Conservation (phyloP, 2,113 vertebrate genomes). For the Lophius piscatorius region DNA sequence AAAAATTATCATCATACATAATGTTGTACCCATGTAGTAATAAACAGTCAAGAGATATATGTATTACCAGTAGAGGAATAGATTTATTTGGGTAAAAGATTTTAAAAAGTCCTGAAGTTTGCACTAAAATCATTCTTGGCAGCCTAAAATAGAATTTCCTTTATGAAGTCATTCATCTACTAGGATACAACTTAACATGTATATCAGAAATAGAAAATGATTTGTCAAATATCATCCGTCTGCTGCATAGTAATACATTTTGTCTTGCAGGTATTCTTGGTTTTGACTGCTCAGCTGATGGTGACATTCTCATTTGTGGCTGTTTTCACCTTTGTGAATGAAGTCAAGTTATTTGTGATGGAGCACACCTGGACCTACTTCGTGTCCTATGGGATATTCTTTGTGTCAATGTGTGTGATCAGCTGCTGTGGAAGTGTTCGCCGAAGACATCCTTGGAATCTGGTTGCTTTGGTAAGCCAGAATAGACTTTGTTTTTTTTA, state of each 20-base stretch:
- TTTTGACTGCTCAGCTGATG: constrained; percentile 88
- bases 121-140: too few species aligned
- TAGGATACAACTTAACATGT: too few species aligned
- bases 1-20: too few species aligned
- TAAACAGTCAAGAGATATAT: too few species aligned
- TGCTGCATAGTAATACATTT: not conserved
- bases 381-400: constrained; percentile 89
- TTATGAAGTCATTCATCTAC: too few species aligned
- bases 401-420: constrained; percentile 87
- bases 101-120: too few species aligned
- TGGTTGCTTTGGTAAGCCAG: constrained; percentile 86
- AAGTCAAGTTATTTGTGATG: constrained; percentile 83
- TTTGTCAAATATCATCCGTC: too few species aligned
- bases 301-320: constrained; percentile 91
- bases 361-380: constrained; percentile 88
- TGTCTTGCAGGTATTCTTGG: constrained; percentile 88
- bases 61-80: too few species aligned
- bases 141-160: too few species aligned
- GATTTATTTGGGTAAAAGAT: too few species aligned
- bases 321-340: constrained; percentile 86
- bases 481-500: not conserved
- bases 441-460: constrained; percentile 93
- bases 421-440: constrained; percentile 93
- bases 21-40: too few species aligned
- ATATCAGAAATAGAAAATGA: too few species aligned